Base-by-base conservation (phyloP, 2,113 vertebrate genomes). In the Cebus imitator region DNA sequence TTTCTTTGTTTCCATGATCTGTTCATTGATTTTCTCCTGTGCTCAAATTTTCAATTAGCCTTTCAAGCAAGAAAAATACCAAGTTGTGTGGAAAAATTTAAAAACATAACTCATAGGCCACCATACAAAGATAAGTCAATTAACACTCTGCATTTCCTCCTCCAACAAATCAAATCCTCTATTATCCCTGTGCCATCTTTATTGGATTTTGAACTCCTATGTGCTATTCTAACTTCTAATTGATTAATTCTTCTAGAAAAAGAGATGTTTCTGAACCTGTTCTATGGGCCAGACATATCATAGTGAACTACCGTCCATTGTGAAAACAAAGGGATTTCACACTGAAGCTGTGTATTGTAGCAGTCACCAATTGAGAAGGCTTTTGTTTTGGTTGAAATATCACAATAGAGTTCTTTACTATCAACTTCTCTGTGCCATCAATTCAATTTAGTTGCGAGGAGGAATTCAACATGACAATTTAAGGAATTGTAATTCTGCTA, bases 391-490 rank as follows among this genome's bases (percentile, higher is more conserved):
- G 23, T 61, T 66, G 43, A 83, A 82, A 72, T 87, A 87, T 10
- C 64, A 87, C 32, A 40, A 14, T 61, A 45, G 8, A 79, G 78
- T 90, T 96, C 25, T 70, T 85, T 87, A 85, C 30, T 86, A 7
- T 89, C 43, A 40, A 57, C 86, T 95, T 96, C 55, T 89, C 73
- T 88, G 50, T 76, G 48, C 32, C 35, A 52, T 75, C 35, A 58
- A 57, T 93, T 90, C 52, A 84, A 32, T 88, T 92, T 84, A 81
- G 43, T 87, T 90, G 30, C 57, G 50, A 96, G 61, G 50, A 82
- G 25, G 45, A 84, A 93, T 68, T 73, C 11, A 83, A 79, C 79
- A 87, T 64, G 64, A 43, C 35, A 64, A 30, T 80, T 64, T 72
- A 80, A 91, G 57, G 50, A 86, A 76, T 64, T 84, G 40, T 52